Evolutionary conservation across 1,140 invertebrate species (phyloP).

Genomic region (Drosophila lacteicornis): DNA sequence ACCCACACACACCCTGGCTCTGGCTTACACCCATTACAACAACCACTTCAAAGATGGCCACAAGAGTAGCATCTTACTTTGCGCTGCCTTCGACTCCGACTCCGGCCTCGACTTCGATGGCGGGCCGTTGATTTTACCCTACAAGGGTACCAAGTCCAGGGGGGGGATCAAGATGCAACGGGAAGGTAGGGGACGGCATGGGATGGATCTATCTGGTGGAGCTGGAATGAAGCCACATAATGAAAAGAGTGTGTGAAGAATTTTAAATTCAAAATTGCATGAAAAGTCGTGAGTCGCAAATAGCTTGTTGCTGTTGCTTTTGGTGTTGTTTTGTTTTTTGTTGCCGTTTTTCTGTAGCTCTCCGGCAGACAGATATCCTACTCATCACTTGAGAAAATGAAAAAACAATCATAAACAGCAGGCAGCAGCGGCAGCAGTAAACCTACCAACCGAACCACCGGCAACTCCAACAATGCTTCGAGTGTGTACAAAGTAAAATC

Average conservation of each 20-base stretch:
- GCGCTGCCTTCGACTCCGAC: constrained; percentile 48
- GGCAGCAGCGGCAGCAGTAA: constrained; percentile 49
- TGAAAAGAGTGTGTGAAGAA: constrained; percentile 83
- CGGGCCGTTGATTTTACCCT: constrained; percentile 64
- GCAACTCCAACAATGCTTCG: constrained; percentile 51
- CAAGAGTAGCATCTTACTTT: constrained; percentile 82
- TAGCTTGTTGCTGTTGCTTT: constrained; percentile 70
- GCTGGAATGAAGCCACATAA: constrained; percentile 73
- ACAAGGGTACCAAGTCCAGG: constrained; percentile 13
- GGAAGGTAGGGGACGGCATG: neutral
- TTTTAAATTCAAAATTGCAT: constrained; percentile 84
- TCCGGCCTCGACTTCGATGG: constrained; percentile 72
- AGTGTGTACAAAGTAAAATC: constrained; percentile 77
- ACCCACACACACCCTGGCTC: constrained; percentile 21
- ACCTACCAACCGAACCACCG: constrained; percentile 28
- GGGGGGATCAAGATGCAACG: neutral
- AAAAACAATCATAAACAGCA: constrained; percentile 82
- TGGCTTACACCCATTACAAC: constrained; percentile 65
- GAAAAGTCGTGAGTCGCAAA: constrained; percentile 84
- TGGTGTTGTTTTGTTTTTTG: constrained; percentile 25
- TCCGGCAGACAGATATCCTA: constrained; percentile 76
- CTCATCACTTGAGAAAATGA: constrained; percentile 84
- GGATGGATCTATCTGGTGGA: constrained; percentile 27
- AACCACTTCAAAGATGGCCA: constrained; percentile 80
- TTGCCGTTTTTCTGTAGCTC: constrained; percentile 35